Conservation (phyloP, 1,140 invertebrate species). For the Musca domestica region DNA sequence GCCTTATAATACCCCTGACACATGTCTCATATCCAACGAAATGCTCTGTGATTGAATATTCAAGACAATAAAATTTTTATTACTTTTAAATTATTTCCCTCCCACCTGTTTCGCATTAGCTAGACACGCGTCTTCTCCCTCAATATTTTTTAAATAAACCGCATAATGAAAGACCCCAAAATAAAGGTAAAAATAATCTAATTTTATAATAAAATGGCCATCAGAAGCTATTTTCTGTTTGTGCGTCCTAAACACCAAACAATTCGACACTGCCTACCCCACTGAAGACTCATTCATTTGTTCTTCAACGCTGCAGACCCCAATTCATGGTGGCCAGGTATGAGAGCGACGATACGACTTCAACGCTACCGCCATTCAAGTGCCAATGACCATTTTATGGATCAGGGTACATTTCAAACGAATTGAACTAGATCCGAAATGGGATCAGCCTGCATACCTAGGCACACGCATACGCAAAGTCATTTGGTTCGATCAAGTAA, state of each 20-base stretch:
- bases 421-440: conserved; percentile 17
- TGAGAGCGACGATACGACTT: neutral
- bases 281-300: neutral
- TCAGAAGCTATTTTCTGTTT: conserved; percentile 3
- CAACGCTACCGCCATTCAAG: conserved; percentile 5
- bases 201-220: conserved; percentile 14
- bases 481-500: too few species aligned
- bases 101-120: too few species aligned
- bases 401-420: conserved; percentile 10
- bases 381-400: conserved; percentile 17
- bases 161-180: neutral
- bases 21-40: too few species aligned
- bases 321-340: too few species aligned
- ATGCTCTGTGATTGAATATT: too few species aligned
- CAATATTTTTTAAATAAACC: neutral
- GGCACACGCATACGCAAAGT: too few species aligned
- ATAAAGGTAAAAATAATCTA: conserved; percentile 5
- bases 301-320: too few species aligned
- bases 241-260: neutral
- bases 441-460: neutral
- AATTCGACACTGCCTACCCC: too few species aligned
- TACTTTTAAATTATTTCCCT: too few species aligned
- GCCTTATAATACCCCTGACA: too few species aligned
- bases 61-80: too few species aligned
- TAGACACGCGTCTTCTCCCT: conserved; percentile 3